phyloP scores from a whole-genome alignment of 2,888 invertebrate genomes.

The Camponotus fellah region DNA sequence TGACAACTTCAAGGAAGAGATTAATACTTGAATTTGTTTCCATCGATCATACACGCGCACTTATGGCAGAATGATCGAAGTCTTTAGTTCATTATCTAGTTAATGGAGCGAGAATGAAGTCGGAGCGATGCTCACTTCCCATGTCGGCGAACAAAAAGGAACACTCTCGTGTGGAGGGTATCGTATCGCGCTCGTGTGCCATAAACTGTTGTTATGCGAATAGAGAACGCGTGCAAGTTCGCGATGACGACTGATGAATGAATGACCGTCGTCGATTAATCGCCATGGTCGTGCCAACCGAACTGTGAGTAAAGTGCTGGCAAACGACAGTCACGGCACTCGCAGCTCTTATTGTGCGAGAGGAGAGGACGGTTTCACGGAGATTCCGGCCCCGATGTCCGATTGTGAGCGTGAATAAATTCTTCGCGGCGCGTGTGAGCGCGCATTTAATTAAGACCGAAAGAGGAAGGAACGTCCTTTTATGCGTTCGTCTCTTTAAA shows the following conservation, averaged over 20 bases:
- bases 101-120: slow-evolving; percentile 79
- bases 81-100: slow-evolving; percentile 75
- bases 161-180: slow-evolving; percentile 45
- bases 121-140: slow-evolving; percentile 83
- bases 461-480: slow-evolving; percentile 14
- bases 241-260: slow-evolving; percentile 45
- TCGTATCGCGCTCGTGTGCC: slow-evolving; percentile 42
- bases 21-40: slow-evolving; percentile 5
- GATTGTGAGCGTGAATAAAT: slow-evolving; percentile 39
- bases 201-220: slow-evolving; percentile 45
- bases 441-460: slow-evolving; percentile 76
- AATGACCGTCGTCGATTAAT: slow-evolving; percentile 76
- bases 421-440: slow-evolving; percentile 73
- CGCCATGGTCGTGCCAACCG: slow-evolving; percentile 72
- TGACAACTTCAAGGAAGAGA: background rate
- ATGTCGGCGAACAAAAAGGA: slow-evolving; percentile 79
- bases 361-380: slow-evolving; percentile 10
- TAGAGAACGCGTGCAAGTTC: slow-evolving; percentile 30
- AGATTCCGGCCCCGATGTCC: slow-evolving; percentile 9
- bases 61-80: slow-evolving; percentile 50
- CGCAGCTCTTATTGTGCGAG: slow-evolving; percentile 18
- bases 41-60: slow-evolving; percentile 22
- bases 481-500: background rate
- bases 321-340: slow-evolving; percentile 61
- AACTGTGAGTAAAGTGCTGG: slow-evolving; percentile 77